Evolutionary conservation across 1,140 invertebrate species (phyloP), one percentile per base, ranked within the genome.

Genomic region (Bombus fervidus): DNA sequence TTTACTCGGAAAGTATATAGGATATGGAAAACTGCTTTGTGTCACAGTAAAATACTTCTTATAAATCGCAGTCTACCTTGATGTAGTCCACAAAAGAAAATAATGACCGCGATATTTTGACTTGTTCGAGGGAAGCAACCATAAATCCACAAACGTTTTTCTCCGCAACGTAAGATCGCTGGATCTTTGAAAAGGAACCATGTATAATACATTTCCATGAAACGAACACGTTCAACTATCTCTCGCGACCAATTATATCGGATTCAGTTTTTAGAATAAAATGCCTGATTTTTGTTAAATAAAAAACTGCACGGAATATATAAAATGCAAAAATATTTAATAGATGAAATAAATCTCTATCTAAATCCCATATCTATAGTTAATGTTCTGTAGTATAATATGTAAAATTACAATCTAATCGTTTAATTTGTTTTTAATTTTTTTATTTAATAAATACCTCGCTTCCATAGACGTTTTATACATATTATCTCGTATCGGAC

Each of bases 91-190:
- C 47, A 39, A 39, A 57, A 37, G 15, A 34, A 81, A 81, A 81
- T 81, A 81, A 81, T 28, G 53, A 81, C 53, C 28, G 1, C 37
- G 47, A 62, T 81, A 72, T 39, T 71, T 18, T 6, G 37, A n/a
- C 34, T 59, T 25, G 25, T 71, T 81, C 37, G 31, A n/a, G 12
- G 5, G 47, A 59, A 62, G 2, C 37, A 25, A n/a, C 3, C n/a
- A 72, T 81, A 81, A 72, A 72, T 72, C 37, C 22, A 15, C 31
- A n/a, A 31, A 25, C 34, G 15, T 22, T 37, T 72, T 71, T 25
- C 39, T 66, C 22, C 15, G 28, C 64, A 0, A 37, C 28, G 13
- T 10, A 41, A n/a, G 41, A 77, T 41, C 57, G 2, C 6, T 13
- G 31, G 8, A 53, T 31, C 18, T 37, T 68, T 41, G 62, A 69